Conservation (phyloP, 2,113 vertebrate genomes). For the Glaucomys volans region DNA sequence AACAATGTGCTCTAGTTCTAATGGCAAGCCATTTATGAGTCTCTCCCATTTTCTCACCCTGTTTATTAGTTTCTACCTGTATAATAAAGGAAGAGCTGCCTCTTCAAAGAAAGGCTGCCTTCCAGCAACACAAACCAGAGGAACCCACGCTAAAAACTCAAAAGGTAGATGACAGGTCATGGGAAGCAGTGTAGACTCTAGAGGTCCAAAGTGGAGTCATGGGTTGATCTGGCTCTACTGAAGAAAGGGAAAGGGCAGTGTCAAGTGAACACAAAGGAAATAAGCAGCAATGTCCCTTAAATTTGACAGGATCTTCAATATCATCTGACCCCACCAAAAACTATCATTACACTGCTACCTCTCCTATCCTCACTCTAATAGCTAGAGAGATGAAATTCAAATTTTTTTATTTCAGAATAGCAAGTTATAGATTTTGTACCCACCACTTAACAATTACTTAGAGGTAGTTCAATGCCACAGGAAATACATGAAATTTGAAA, state of each 20-base stretch:
- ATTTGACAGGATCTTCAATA: neutral
- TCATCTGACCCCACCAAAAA: neutral
- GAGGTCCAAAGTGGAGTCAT: neutral
- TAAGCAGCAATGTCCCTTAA: neutral
- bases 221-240: neutral
- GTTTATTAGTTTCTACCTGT: neutral
- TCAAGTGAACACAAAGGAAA: neutral
- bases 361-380: neutral
- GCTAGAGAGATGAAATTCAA: neutral
- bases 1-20: neutral
- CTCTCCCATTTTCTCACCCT: neutral
- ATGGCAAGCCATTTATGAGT: constrained; percentile 30
- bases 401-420: neutral
- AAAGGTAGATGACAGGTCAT: neutral
- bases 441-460: neutral
- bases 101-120: neutral
- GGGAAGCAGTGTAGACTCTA: neutral
- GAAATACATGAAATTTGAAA: neutral
- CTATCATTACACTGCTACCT: neutral
- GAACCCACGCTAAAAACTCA: neutral
- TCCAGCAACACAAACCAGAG: neutral
- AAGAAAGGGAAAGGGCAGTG: neutral
- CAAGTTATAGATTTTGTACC: neutral
- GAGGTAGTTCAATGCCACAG: neutral
- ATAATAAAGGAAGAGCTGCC: constrained; percentile 26